Percentiles rank a stretch among this genome's conserved stretches.
These are phyloP conservation scores for Nebria salina DNA, from an alignment of 2,888 invertebrate species.

Conservation along the genomic window DNA sequence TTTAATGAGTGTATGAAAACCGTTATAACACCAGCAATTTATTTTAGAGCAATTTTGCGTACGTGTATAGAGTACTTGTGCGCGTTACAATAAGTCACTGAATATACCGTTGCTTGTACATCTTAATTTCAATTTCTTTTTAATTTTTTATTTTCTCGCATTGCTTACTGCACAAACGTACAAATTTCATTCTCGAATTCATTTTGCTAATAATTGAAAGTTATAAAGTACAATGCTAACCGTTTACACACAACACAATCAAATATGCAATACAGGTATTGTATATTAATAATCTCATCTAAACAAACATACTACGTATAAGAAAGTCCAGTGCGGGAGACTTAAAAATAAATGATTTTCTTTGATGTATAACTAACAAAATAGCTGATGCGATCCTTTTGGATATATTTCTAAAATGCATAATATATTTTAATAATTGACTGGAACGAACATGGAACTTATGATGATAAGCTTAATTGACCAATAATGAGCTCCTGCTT, in stretches of 20 bases:
- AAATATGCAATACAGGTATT: too few species aligned
- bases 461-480: neutral
- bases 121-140: constrained; percentile 16
- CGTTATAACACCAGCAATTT: neutral
- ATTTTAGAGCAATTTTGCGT: constrained; percentile 10
- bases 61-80: neutral
- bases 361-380: neutral
- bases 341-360: too few species aligned
- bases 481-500: neutral
- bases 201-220: neutral
- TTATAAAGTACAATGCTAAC: neutral
- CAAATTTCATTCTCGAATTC: neutral
- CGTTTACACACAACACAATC: too few species aligned
- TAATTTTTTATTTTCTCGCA: constrained; percentile 7
- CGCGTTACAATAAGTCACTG: neutral
- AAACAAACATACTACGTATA: too few species aligned
- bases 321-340: too few species aligned
- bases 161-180: neutral
- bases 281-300: too few species aligned
- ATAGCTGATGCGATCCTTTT: neutral
- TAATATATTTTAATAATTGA: neutral
- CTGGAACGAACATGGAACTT: neutral
- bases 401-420: neutral
- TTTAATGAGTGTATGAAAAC: neutral
- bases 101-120: neutral